Percentiles rank a stretch among this genome's conserved stretches.
These are phyloP conservation scores for Ypsolopha scabrella DNA, from an alignment of 2,888 invertebrate species.

Conservation along the genomic window DNA sequence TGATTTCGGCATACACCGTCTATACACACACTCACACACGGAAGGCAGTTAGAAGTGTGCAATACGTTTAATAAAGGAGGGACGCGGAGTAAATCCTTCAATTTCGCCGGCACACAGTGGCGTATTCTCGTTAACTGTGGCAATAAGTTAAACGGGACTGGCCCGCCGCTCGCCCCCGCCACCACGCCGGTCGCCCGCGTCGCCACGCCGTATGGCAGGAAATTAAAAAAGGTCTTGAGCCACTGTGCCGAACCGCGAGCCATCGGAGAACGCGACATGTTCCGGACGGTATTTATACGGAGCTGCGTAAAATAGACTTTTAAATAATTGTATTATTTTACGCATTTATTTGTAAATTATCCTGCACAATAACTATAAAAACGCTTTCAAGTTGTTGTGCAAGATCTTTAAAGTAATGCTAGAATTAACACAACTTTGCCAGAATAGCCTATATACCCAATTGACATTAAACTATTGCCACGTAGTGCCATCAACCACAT, in stretches of 20 bases:
- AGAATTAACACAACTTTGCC: no score
- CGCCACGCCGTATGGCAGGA: constrained; percentile 26
- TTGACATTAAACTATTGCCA: no score
- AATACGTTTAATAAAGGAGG: constrained; percentile 70
- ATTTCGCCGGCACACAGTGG: constrained; percentile 68
- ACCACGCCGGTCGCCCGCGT: not conserved
- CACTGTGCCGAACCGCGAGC: constrained; percentile 28
- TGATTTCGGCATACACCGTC: constrained; percentile 65
- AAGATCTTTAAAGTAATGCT: no score
- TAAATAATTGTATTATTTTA: no score
- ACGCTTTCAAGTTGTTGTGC: no score
- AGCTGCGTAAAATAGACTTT: no score
- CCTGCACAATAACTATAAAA: no score
- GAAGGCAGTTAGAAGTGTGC: constrained; percentile 39
- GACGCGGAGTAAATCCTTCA: constrained; percentile 69
- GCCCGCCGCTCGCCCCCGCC: not conserved
- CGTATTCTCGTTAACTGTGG: constrained; percentile 69
- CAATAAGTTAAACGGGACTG: constrained; percentile 64
- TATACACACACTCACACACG: constrained; percentile 44
- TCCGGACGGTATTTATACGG: not conserved
- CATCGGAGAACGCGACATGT: constrained; percentile 3
- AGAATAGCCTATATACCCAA: no score
- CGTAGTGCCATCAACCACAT: no score
- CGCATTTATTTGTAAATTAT: no score
- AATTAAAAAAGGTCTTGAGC: constrained; percentile 60